These are phyloP conservation scores for Drosophila subquinaria DNA, from an alignment of 2,888 invertebrate genomes.

Conservation along the genomic window DNA sequence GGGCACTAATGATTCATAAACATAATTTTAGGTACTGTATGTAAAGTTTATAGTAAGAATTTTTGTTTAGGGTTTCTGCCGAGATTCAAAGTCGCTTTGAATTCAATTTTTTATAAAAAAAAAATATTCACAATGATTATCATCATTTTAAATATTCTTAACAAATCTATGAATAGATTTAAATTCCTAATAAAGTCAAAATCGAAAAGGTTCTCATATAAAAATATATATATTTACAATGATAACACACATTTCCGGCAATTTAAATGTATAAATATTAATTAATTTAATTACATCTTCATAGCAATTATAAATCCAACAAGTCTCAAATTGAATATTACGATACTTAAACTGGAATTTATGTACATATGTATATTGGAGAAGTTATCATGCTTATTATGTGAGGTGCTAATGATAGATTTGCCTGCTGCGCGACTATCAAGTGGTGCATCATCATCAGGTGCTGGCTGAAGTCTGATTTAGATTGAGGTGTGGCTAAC, in stretches of 20 bases:
- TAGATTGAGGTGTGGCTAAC: conserved; percentile 17
- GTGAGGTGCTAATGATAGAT: conserved; percentile 50
- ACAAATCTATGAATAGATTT: too few relatives aligned
- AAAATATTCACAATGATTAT: too few relatives aligned
- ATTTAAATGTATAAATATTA: not conserved
- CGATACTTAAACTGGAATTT: not conserved
- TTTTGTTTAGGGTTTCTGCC: not conserved
- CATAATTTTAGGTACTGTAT: not conserved
- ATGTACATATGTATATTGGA: conserved; percentile 4
- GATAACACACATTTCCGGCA: not conserved
- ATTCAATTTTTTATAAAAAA: too few relatives aligned
- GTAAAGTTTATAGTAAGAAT: not conserved
- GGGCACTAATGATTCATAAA: not conserved
- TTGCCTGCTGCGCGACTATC: conserved; percentile 42
- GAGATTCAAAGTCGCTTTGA: too few relatives aligned
- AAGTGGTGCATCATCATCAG: conserved; percentile 57
- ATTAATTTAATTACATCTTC: not conserved
- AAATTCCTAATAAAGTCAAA: not conserved
- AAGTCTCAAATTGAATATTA: not conserved
- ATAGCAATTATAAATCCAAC: not conserved
- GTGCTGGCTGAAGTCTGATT: conserved; percentile 31
- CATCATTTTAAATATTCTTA: too few relatives aligned
- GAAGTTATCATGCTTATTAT: conserved; percentile 16
- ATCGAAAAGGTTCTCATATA: not conserved
- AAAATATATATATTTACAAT: not conserved